Evolutionary conservation across 2,113 vertebrate species (phyloP).

Genomic region (Laticauda laticaudata): DNA sequence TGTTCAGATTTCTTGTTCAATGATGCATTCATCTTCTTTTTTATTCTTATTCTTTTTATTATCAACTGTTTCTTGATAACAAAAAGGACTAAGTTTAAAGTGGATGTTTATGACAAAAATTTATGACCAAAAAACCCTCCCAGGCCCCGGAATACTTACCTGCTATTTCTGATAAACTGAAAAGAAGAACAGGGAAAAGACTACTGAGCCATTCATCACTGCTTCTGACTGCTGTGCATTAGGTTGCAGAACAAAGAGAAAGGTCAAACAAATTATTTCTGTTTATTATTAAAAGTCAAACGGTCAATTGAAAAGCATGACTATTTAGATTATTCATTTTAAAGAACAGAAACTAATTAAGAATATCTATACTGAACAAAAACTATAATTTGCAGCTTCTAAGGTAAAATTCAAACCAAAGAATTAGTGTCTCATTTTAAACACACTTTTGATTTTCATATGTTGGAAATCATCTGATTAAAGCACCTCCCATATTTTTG

Average conservation of each 20-base stretch:
- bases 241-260: not conserved
- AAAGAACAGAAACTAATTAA: not conserved
- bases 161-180: slow-evolving; percentile 7
- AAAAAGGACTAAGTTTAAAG: slow-evolving; percentile 60
- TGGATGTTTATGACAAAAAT: slow-evolving; percentile 58
- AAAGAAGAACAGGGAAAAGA: slow-evolving; percentile 7
- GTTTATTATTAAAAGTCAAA: slow-evolving; percentile 18
- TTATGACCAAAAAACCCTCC: not conserved
- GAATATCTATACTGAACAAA: not conserved
- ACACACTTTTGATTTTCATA: not conserved
- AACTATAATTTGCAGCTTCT: not conserved
- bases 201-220: not conserved
- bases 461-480: not conserved
- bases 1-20: slow-evolving; percentile 46
- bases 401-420: not conserved
- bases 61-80: slow-evolving; percentile 63
- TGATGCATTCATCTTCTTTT: slow-evolving; percentile 18
- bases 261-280: slow-evolving; percentile 5
- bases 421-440: not conserved
- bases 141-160: not conserved
- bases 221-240: not conserved
- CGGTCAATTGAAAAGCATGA: not conserved
- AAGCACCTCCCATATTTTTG: not conserved
- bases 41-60: slow-evolving; percentile 63
- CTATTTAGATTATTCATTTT: not conserved